These are phyloP conservation scores for Epirrhoe alternata DNA, from an alignment of 2,888 invertebrate genomes.

Conservation along the genomic window DNA sequence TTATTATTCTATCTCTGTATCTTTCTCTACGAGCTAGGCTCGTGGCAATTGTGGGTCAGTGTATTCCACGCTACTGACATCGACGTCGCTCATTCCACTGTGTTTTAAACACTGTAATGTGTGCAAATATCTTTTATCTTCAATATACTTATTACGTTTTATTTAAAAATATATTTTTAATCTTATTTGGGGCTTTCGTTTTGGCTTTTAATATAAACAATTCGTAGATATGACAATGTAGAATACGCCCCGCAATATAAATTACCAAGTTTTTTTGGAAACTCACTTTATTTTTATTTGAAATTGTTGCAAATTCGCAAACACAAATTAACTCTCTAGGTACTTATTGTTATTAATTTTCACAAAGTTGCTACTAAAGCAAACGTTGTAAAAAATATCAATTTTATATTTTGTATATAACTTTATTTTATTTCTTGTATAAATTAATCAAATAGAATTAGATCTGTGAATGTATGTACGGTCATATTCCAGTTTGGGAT, in stretches of 20 bases:
- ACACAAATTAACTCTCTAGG: slow-evolving; percentile 56
- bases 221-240: slow-evolving; percentile 41
- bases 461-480: slow-evolving; percentile 65
- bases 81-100: slow-evolving; percentile 57
- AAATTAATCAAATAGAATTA: slow-evolving; percentile 77
- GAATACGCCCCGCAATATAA: slow-evolving; percentile 36
- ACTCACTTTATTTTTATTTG: slow-evolving; percentile 24
- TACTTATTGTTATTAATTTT: slow-evolving; percentile 75
- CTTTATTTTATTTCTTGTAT: slow-evolving; percentile 79
- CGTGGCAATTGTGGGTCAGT: slow-evolving; percentile 59
- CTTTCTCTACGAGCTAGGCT: slow-evolving; percentile 55
- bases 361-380: slow-evolving; percentile 46
- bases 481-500: slow-evolving; percentile 33
- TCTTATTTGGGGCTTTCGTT: slow-evolving; percentile 44
- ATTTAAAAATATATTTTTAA: slow-evolving; percentile 34
- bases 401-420: slow-evolving; percentile 79
- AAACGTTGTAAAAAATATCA: slow-evolving; percentile 62
- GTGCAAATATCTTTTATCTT: slow-evolving; percentile 55
- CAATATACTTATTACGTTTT: slow-evolving; percentile 42
- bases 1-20: slow-evolving; percentile 53
- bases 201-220: slow-evolving; percentile 44
- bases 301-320: slow-evolving; percentile 31
- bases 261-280: slow-evolving; percentile 46
- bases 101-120: slow-evolving; percentile 60
- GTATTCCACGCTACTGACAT: slow-evolving; percentile 56